Base-by-base conservation (phyloP, 2,113 vertebrate genomes). In the Nothoprocta pentlandii region DNA sequence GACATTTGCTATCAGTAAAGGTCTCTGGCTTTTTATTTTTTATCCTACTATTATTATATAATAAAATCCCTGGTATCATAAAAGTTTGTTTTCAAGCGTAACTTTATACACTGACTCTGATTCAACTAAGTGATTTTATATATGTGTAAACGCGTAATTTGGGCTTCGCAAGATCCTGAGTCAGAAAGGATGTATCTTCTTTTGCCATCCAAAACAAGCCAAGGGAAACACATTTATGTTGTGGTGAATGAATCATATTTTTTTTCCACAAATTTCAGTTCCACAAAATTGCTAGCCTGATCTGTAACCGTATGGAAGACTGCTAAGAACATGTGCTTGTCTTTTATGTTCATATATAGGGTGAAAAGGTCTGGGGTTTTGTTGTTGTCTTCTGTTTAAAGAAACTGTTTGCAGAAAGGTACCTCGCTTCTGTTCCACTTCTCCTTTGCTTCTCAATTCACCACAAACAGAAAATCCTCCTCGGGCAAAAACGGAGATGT, bases 401-500 rank as follows among this genome's bases (percentile, higher is more conserved):
- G 21, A 28, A 1, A 42, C 5, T 54, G 36, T 13, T 49, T 73
- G 34, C 39, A 73, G 14, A 76, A 91, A 77, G 56, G 6, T 83
- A 59, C 21, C 41, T 3, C 49, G 23, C 16, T 36, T 85, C 47
- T 77, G 8, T 21, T 80, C 64, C 23, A 36, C 10, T 86, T 83
- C 17, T 76, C 26, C 61, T 56, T 89, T 28, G 54, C 8, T 53
- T 82, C 42, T 36, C 23, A 6, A 23, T 89, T 80, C 80, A 85
- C 74, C 75, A 90, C n/a, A 89, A 79, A 0, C 78, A 25, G 49
- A 95, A 54, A 79, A 79, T 23, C 70, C 84, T 91, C 89, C 77
- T 82, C 34, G 62, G 46, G 64, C 39, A 80, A 85, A 88, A 68
- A 42, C 26, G 58, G 61, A 86, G 79, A 76, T 0, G 1, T 1